Base-by-base conservation (phyloP, 2,797 vertebrate genomes). In the Sarcoramphus papa region DNA sequence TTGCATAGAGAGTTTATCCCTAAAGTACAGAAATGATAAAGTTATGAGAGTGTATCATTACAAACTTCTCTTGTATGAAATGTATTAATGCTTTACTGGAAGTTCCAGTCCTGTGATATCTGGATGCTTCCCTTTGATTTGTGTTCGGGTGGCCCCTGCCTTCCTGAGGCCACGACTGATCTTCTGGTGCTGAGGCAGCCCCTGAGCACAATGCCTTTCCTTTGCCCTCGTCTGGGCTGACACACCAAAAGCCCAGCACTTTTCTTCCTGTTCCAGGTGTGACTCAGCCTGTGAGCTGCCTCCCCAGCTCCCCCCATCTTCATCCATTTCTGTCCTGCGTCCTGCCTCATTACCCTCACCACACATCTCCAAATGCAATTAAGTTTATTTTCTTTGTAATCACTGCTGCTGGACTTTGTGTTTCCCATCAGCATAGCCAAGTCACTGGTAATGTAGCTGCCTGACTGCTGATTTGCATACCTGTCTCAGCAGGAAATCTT, bases 161-260 rank as follows among this genome's bases (percentile, higher is more conserved):
- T 41, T 79, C 48, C 41, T 0, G 0, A 40, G 74, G 13, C 37
- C 19, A 6, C 1, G 7, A 19, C 28, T 45, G 54, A 33, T 8
- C 27, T 72, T 17, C 19, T 9, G n/a, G 20, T 41, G 9, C 40
- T 7, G 68, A 12, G 57, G 45, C 63, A 69, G 45, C 19, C 12
- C 12, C 48, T n/a, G 25, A 28, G 37, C n/a, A 12, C 23, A 2
- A 4, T 14, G 31, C 37, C 24, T 18, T 24, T 14, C 19, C 19
- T n/a, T 72, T 54, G 22, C 22, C 24, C 20, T 37, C 1, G 0
- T 27, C 25, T 19, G 33, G 22, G 22, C 74, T 48, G 41, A 5
- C 35, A 21, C 23, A 18, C 14, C 13, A 14, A 16, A 23, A 48
- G 2, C 27, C 18, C 21, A 19, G n/a, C 14, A 4, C 43, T 59